These are phyloP conservation scores for Scophthalmus maximus DNA, from an alignment of 2,113 vertebrate genomes.

Conservation along the genomic window DNA sequence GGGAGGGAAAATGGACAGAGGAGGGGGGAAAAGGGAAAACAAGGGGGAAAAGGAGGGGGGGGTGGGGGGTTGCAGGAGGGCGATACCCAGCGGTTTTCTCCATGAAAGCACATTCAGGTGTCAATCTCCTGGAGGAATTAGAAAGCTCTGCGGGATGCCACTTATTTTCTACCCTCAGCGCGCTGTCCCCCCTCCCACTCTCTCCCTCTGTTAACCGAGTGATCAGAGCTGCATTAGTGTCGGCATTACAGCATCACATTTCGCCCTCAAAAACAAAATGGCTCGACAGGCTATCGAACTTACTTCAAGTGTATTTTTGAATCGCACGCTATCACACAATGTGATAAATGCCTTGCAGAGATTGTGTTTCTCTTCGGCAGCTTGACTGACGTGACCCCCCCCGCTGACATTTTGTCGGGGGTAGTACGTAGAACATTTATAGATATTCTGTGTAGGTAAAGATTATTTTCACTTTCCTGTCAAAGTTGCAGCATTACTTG, in stretches of 20 bases:
- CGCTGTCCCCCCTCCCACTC: not conserved
- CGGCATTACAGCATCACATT: slow-evolving; percentile 21
- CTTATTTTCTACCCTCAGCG: slow-evolving; percentile 71
- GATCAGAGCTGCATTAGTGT: slow-evolving; percentile 66
- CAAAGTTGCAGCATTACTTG: not conserved
- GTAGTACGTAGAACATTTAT: not conserved
- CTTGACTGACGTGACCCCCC: slow-evolving; percentile 11
- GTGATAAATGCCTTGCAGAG: slow-evolving; percentile 6
- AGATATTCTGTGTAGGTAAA: not conserved
- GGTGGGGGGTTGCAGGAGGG: not conserved
- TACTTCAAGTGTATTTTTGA: slow-evolving; percentile 8
- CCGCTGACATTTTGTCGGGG: not conserved
- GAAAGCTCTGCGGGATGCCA: slow-evolving; percentile 75
- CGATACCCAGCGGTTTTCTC: slow-evolving; percentile 63
- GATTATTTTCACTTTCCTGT: not conserved
- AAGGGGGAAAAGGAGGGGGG: not conserved
- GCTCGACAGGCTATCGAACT: slow-evolving; percentile 23
- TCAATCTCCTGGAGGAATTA: slow-evolving; percentile 79
- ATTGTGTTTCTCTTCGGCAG: slow-evolving; percentile 8
- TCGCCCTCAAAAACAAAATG: slow-evolving; percentile 39
- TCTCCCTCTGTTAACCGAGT: slow-evolving; percentile 50
- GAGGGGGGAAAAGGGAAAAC: not conserved
- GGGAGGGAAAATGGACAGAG: not conserved
- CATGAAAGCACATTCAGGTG: slow-evolving; percentile 82
- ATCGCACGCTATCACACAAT: slow-evolving; percentile 9